Evolutionary conservation across 2,113 vertebrate genomes (phyloP).

Genomic region (Gallinago undulata): DNA sequence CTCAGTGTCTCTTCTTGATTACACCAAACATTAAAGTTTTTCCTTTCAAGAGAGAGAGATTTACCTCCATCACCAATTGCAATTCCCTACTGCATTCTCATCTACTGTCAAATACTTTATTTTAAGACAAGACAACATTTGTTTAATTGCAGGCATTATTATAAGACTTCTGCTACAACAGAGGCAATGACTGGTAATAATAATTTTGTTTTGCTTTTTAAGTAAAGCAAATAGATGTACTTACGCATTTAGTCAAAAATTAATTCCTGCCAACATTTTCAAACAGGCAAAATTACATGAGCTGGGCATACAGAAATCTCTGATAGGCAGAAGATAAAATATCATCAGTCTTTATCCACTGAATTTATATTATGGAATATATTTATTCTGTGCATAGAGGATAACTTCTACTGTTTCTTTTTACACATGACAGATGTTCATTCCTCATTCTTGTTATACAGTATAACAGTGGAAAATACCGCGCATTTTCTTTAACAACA

Average conservation of each 20-base stretch:
- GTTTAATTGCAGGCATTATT: background rate
- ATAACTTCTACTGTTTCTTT: background rate
- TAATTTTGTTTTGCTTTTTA: constrained; percentile 26
- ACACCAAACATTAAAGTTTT: background rate
- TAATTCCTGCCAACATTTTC: constrained; percentile 9
- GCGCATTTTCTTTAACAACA: background rate
- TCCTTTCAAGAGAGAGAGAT: background rate
- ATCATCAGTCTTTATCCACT: background rate
- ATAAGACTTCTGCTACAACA: background rate
- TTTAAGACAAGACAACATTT: background rate
- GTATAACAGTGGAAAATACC: background rate
- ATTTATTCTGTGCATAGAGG: background rate
- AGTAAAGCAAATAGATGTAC: background rate
- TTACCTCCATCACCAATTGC: background rate
- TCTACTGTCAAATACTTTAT: background rate
- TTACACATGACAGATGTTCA: constrained; percentile 1
- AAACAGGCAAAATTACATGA: background rate
- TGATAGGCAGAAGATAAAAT: background rate
- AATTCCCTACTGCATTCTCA: background rate
- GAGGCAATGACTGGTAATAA: background rate
- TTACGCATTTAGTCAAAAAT: constrained; percentile 2
- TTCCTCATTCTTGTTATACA: background rate
- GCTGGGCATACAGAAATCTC: background rate
- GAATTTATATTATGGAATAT: background rate
- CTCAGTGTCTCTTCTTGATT: background rate